Evolutionary conservation across 1,140 invertebrate genomes (phyloP).

Genomic region (Drosophila arizonae): DNA sequence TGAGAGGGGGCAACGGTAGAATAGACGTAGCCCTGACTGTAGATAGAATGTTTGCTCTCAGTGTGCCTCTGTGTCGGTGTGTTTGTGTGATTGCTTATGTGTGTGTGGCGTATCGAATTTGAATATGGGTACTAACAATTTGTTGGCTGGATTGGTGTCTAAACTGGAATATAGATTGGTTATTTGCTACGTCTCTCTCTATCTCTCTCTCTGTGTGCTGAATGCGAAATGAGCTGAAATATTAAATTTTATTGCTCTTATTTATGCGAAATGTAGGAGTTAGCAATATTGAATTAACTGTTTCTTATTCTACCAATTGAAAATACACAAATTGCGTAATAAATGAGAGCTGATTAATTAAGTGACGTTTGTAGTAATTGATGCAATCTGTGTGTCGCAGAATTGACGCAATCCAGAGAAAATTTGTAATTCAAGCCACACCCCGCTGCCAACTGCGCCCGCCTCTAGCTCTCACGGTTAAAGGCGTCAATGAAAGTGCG

Average conservation of each 20-base stretch:
- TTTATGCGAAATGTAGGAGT: constrained; percentile 29
- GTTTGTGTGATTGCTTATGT: background rate
- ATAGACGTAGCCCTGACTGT: constrained; percentile 48
- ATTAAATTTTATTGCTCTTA: constrained; percentile 29
- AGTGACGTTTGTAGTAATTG: constrained; percentile 56
- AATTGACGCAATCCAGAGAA: constrained; percentile 55
- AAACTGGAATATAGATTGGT: constrained; percentile 45
- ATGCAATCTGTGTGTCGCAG: constrained; percentile 54
- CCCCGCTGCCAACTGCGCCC: background rate
- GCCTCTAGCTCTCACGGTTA: background rate
- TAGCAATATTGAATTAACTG: constrained; percentile 1
- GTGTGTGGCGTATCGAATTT: constrained; percentile 49
- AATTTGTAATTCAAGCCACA: constrained; percentile 15
- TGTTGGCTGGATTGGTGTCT: constrained; percentile 56
- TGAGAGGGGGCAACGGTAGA: constrained; percentile 14
- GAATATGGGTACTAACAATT: constrained; percentile 71
- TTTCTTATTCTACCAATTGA: background rate
- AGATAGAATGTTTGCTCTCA: constrained; percentile 35
- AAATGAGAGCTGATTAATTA: constrained; percentile 72
- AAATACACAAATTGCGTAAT: constrained; percentile 35
- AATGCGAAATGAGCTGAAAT: constrained; percentile 24
- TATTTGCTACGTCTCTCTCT: constrained; percentile 17
- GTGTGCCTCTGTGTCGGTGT: background rate
- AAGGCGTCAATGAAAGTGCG: constrained; percentile 65
- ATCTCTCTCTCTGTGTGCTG: constrained; percentile 28